These are phyloP conservation scores for Eospalax fontanierii DNA, from an alignment of 2,797 vertebrate species.

Conservation along the genomic window DNA sequence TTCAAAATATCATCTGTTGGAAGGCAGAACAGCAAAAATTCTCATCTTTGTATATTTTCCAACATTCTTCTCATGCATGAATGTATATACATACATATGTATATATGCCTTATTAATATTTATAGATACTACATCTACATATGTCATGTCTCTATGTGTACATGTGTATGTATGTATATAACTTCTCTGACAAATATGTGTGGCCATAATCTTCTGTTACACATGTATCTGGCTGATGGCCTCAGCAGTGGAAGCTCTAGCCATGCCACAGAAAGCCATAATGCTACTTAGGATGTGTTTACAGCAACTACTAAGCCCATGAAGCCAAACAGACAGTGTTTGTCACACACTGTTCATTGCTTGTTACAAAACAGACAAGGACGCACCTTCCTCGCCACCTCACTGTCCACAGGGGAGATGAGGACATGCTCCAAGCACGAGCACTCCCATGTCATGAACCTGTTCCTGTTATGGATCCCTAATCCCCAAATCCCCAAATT, in stretches of 20 bases:
- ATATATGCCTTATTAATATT: neutral
- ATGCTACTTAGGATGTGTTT: neutral
- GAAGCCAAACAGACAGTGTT: neutral
- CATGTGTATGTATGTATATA: neutral
- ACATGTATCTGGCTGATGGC: neutral
- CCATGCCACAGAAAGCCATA: neutral
- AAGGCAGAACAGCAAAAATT: neutral
- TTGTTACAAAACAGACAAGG: neutral
- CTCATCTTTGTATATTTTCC: neutral
- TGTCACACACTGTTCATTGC: neutral
- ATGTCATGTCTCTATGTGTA: no score
- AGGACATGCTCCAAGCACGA: no score
- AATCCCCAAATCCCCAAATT: neutral
- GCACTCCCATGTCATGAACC: neutral
- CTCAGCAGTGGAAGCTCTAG: neutral
- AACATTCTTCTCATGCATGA: neutral
- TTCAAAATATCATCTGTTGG: neutral
- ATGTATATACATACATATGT: accelerated
- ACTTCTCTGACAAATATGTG: neutral
- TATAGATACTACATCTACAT: neutral
- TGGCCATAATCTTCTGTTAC: neutral
- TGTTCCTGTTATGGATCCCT: accelerated
- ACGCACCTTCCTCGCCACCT: neutral
- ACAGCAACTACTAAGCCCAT: neutral
- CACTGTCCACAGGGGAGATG: neutral